phyloP scores from a whole-genome alignment of 2,797 vertebrate genomes.

The Synanceia verrucosa region DNA sequence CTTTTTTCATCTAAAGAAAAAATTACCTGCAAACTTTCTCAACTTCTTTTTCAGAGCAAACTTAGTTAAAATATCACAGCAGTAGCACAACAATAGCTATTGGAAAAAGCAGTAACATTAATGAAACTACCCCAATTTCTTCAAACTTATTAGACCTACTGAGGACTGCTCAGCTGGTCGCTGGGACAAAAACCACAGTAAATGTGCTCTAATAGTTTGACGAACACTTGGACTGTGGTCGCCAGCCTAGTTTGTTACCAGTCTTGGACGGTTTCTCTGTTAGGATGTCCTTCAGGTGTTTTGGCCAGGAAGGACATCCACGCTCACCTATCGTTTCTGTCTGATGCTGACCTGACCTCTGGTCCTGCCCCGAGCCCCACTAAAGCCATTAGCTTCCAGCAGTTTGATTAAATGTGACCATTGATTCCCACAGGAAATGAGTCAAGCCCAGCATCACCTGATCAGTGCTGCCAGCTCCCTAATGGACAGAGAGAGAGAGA shows the following conservation, averaged over 20 bases:
- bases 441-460: constrained; percentile 58
- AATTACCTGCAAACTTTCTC: too few species aligned
- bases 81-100: background rate
- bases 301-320: constrained; percentile 9
- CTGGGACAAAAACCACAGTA: background rate
- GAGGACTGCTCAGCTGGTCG: background rate
- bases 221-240: background rate
- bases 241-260: background rate
- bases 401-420: constrained; percentile 69
- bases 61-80: background rate
- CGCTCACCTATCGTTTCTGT: constrained; percentile 40
- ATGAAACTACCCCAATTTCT: background rate
- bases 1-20: background rate
- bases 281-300: constrained; percentile 15
- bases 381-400: constrained; percentile 58
- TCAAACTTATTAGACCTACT: background rate
- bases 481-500: constrained; percentile 33
- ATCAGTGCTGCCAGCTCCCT: constrained; percentile 57
- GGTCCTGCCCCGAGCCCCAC: constrained; percentile 20
- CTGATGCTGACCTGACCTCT: constrained; percentile 44
- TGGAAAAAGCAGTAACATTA: background rate
- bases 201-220: background rate
- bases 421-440: constrained; percentile 70
- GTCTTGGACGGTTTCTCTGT: background rate
- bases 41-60: background rate